Evolutionary conservation across 2,797 vertebrate species (phyloP), one percentile per base, ranked within the genome.

Genomic region (Neomorphus geoffroyi): DNA sequence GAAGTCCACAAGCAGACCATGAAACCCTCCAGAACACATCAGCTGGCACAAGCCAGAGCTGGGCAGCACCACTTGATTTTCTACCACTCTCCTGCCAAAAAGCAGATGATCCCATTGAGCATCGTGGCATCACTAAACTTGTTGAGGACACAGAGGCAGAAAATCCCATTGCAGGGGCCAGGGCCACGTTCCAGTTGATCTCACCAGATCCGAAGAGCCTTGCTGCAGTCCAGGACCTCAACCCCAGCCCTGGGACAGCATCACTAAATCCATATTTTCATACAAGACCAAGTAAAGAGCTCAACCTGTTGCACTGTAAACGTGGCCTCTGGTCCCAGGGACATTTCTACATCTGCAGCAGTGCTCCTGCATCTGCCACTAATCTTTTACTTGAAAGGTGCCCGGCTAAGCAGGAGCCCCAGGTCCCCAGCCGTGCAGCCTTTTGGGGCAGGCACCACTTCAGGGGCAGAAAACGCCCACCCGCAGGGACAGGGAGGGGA

Each of bases 261-360:
- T 30, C 21, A 6, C 45, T 18, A n/a, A 48, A 50, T 12, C 22
- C 28, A 22, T 2, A 11, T 46, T 51, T 71, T 35, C 15, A 11
- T 5, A 18, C 18, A 10, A 45, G 32, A 37, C 48, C 1, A 4
- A 69, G 60, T 1, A 0, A 17, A 32, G 8, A 43, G 9, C 32
- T 23, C 0, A 0, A 35, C 0, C 0, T 6, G 9, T 26, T 12
- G 0, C 0, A 0, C 53, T 32, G 33, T 30, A 9, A 13, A 66
- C 0, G 0, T 1, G 1, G 35, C 33, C 46, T 26, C n/a, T 30
- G 27, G 16, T 60, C 41, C 54, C 19, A 41, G 13, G 4, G 16
- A 16, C 17, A 10, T 28, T 32, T 48, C 67, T 24, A 18, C 5
- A 5, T 4, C 43, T 9, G 19, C 50, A 48, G 27, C 43, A 13